A percentile compares a stretch with the other conserved stretches of the same genome.
phyloP scores from a whole-genome alignment of 1,140 invertebrate genomes.

The Drosophila bifasciata region DNA sequence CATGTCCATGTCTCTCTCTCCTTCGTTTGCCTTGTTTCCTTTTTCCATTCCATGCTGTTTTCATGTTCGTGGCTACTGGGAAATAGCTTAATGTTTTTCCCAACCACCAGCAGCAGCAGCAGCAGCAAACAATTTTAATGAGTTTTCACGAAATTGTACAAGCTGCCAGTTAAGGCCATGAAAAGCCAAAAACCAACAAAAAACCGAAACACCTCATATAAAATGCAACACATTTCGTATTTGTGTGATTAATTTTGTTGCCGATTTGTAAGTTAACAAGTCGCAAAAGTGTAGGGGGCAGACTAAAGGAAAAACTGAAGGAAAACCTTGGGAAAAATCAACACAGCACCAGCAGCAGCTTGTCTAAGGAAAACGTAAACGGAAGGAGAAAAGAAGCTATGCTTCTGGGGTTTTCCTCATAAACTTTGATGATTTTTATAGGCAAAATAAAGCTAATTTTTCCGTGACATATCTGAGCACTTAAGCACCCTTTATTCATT shows the following conservation, averaged over 20 bases:
- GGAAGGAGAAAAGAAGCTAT: too few relatives aligned
- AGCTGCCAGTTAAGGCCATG: conserved; percentile 56
- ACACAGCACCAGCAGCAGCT: too few relatives aligned
- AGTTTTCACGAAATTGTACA: conserved; percentile 76
- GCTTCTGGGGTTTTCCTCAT: too few relatives aligned
- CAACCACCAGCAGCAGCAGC: conserved; percentile 17
- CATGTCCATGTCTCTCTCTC: conserved; percentile 53
- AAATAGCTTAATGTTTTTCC: conserved; percentile 41
- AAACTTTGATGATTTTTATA: too few relatives aligned
- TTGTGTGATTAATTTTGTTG: conserved; percentile 59
- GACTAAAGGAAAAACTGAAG: conserved; percentile 33
- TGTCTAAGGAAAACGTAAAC: too few relatives aligned
- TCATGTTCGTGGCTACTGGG: conserved; percentile 40
- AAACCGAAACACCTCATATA: conserved; percentile 33
- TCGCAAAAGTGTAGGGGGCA: conserved; percentile 40
- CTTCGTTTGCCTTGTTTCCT: conserved; percentile 46
- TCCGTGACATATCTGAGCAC: conserved; percentile 4
- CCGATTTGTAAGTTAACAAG: conserved; percentile 60
- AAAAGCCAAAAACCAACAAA: conserved; percentile 28
- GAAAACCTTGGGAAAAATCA: conserved; percentile 55
- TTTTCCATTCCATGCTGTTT: conserved; percentile 43
- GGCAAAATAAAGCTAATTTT: too few relatives aligned
- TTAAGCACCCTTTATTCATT: background rate
- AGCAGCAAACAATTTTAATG: conserved; percentile 61
- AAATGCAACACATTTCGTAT: conserved; percentile 56